Percentiles rank a stretch among this genome's conserved stretches.
Evolutionary conservation across 2,113 vertebrate genomes (phyloP).

Genomic region (Nycticryphes semicollaris): DNA sequence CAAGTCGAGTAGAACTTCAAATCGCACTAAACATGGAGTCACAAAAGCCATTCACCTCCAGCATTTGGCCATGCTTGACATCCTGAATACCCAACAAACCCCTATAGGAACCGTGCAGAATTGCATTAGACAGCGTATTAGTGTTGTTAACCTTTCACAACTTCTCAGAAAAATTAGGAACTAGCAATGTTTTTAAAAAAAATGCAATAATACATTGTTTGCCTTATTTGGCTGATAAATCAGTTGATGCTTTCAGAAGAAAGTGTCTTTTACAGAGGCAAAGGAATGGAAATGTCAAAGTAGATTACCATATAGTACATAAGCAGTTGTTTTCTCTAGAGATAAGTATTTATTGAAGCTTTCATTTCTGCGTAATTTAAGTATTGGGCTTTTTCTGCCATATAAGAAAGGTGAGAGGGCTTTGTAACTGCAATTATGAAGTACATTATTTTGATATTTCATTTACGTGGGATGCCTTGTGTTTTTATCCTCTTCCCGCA

Average conservation of each 20-base stretch:
- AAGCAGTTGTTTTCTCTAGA: background rate
- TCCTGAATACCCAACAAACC: background rate
- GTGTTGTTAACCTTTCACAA: background rate
- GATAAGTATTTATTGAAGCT: background rate
- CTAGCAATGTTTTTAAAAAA: background rate
- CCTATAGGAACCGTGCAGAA: background rate
- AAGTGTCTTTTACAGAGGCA: background rate
- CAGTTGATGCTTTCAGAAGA: background rate
- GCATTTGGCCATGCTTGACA: background rate
- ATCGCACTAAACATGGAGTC: background rate
- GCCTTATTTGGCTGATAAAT: background rate
- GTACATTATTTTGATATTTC: slow-evolving; percentile 6
- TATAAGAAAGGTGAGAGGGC: background rate
- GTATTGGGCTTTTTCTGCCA: background rate
- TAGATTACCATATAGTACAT: background rate
- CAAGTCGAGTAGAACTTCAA: background rate
- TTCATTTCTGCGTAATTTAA: background rate
- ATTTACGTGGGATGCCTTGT: background rate
- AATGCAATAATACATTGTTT: background rate
- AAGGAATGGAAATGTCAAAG: background rate
- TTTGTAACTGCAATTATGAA: background rate
- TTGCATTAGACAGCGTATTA: background rate
- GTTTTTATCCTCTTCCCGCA: background rate
- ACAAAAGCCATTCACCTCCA: background rate
- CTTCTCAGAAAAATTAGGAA: background rate